phyloP scores from a whole-genome alignment of 2,888 invertebrate genomes.

The Thereva unica region DNA sequence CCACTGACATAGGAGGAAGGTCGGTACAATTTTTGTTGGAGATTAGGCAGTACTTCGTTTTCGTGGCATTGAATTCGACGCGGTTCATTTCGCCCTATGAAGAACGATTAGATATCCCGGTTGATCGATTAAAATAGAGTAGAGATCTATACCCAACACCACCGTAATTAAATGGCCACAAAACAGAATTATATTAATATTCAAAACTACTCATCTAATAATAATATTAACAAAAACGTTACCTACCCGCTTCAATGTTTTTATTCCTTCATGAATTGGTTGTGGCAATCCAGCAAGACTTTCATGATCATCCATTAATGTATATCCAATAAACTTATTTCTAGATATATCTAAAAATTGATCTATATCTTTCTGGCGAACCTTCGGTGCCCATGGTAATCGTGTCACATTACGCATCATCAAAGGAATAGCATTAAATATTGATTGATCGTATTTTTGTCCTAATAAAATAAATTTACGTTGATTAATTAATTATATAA shows the following conservation, averaged over 20 bases:
- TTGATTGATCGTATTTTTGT: constrained; percentile 42
- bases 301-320: constrained; percentile 80
- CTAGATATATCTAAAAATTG: constrained; percentile 88
- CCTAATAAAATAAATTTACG: constrained; percentile 29
- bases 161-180: constrained; percentile 34
- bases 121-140: not conserved
- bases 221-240: not conserved
- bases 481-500: constrained; percentile 4
- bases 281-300: constrained; percentile 94
- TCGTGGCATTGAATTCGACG: no score
- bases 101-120: no score
- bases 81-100: no score
- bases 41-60: no score
- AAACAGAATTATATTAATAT: no score
- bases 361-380: constrained; percentile 90
- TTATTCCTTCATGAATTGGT: constrained; percentile 95
- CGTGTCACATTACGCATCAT: constrained; percentile 57
- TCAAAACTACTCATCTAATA: not conserved
- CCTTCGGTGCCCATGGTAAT: constrained; percentile 96
- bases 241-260: constrained; percentile 74
- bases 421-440: constrained; percentile 46
- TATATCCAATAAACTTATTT: constrained; percentile 95
- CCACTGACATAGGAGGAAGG: no score
- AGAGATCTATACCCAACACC: not conserved
- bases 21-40: no score